Evolutionary conservation across 1,140 invertebrate species (phyloP), one percentile per base, ranked within the genome.

Genomic region (Euwallacea fornicatus): DNA sequence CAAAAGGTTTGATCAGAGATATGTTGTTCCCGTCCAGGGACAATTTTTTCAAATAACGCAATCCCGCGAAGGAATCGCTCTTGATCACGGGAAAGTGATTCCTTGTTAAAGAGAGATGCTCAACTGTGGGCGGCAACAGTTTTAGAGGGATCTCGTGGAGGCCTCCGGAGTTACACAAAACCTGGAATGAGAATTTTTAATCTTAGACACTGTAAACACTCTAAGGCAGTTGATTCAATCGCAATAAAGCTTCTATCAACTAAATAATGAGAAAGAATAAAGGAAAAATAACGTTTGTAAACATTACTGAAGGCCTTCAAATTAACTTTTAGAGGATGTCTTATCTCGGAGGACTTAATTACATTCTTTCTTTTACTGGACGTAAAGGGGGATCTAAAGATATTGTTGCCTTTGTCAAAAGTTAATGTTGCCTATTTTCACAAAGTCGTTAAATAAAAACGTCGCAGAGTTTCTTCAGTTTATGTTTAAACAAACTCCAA

Each of bases 141-240:
- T 86, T 85, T 15, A 89, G 85, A 42, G 92, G 92, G 60, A 94
- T 92, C 75, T 91, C 90, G 54, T 86, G 85, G 70, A 93, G 82
- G 43, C 89, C 89, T 67, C 91, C 92, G 63, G 91, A 93, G 83
- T 94, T 93, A 85, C 92, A 94, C 73, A 93, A 86, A 59, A 93
- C 91, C 92, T 94, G 84, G 15, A 79, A 83, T 76, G 71, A 76
- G 76, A 59, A 66, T 13, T 33, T 33, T 33, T 33, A 33, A 33
- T 33, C 77, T 62, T 8, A 21, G n/a, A 50, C 13, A 50, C 47
- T 50, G 9, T 50, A 50, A 50, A 50, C 21, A 33, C 21, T 33
- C 21, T 4, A 33, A 33, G 21, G 21, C 21, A 33, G 21, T 33
- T 33, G 21, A 33, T 33, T 33, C 21, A 33, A 33, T 33, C 21